Percentiles rank a stretch among this genome's conserved stretches.
Evolutionary conservation across 2,888 invertebrate species (phyloP).

Genomic region (Ophonus ardosiacus): DNA sequence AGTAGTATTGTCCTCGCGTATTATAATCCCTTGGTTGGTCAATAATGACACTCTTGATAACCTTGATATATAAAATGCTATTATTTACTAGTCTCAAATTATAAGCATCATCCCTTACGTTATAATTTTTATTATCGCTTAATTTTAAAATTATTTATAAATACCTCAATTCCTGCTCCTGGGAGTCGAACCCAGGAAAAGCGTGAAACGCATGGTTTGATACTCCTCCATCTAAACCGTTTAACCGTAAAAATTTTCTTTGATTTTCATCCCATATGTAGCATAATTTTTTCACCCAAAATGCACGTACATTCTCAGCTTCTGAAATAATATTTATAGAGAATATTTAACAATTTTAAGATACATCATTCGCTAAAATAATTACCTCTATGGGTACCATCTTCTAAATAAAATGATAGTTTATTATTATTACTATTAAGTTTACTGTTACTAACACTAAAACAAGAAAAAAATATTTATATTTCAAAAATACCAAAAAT

Average conservation of each 20-base stretch:
- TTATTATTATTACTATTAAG: constrained; percentile 28
- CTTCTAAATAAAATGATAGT: constrained; percentile 75
- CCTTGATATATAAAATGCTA: too few species aligned
- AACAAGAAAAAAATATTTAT: neutral
- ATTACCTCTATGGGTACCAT: constrained; percentile 75
- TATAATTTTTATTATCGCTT: too few species aligned
- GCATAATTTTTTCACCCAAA: constrained; percentile 89
- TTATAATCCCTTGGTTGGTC: too few species aligned
- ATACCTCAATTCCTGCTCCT: constrained; percentile 81
- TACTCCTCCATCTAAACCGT: constrained; percentile 86
- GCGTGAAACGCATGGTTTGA: constrained; percentile 81
- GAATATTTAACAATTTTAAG: neutral
- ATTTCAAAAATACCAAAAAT: constrained; percentile 19
- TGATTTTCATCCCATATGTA: constrained; percentile 89
- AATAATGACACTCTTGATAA: too few species aligned
- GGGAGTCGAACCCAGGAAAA: constrained; percentile 78
- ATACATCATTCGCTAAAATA: neutral
- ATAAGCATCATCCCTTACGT: too few species aligned
- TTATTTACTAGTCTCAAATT: too few species aligned
- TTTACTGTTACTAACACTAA: constrained; percentile 47
- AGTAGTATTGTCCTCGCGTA: too few species aligned
- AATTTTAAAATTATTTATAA: too few species aligned
- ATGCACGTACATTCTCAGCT: constrained; percentile 76
- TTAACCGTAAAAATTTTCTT: constrained; percentile 83
- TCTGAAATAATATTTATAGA: constrained; percentile 71